Conservation (phyloP, 2,888 invertebrate species). For the Meteorus colon region DNA sequence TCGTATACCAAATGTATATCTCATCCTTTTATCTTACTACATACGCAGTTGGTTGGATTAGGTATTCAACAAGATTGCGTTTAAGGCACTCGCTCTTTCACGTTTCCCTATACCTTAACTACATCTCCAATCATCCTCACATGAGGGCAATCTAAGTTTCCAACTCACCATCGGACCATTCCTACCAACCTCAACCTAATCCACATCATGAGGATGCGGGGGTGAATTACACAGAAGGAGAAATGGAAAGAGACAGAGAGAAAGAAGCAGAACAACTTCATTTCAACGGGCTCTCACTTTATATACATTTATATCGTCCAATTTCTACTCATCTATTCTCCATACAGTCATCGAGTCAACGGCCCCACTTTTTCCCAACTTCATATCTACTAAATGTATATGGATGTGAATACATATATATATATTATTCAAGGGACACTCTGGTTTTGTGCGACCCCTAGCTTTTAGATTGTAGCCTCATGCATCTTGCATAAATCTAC, state of each 20-base stretch:
- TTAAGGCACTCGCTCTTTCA: slow-evolving; percentile 7
- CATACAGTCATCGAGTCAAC: slow-evolving; percentile 29
- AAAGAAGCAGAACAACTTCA: slow-evolving; percentile 23
- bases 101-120: slow-evolving; percentile 33
- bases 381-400: slow-evolving; percentile 21
- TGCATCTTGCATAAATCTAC: slow-evolving; percentile 50
- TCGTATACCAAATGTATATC: not conserved
- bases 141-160: slow-evolving; percentile 69
- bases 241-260: not conserved
- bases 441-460: slow-evolving; percentile 40
- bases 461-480: slow-evolving; percentile 46
- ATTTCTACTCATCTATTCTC: slow-evolving; percentile 24
- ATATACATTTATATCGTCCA: slow-evolving; percentile 28
- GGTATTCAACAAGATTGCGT: slow-evolving; percentile 41
- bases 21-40: slow-evolving; percentile 17
- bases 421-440: slow-evolving; percentile 53
- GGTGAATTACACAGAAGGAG: not conserved
- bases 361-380: slow-evolving; percentile 14
- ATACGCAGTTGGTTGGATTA: slow-evolving; percentile 25
- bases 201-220: slow-evolving; percentile 39
- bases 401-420: slow-evolving; percentile 37
- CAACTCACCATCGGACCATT: slow-evolving; percentile 53
- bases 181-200: slow-evolving; percentile 59
- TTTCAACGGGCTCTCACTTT: slow-evolving; percentile 45
- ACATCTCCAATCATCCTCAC: slow-evolving; percentile 50